Evolutionary conservation across 2,888 invertebrate species (phyloP).

Genomic region (Oligia fasciuncula): DNA sequence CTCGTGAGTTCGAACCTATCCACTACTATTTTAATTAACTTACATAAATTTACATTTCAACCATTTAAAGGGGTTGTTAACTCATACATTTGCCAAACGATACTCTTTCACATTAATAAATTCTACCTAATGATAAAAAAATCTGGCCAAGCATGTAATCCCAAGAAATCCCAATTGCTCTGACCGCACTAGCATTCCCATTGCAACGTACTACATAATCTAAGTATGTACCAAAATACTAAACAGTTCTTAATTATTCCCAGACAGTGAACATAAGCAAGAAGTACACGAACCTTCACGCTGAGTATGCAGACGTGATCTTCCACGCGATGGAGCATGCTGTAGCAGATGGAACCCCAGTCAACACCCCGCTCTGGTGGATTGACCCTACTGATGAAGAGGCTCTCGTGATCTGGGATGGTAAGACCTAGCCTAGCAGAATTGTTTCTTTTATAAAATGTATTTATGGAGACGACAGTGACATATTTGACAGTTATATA

Average conservation of each 20-base stretch:
- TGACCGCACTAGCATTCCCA: not conserved
- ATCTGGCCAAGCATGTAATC: not conserved
- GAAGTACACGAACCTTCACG: conserved; percentile 92
- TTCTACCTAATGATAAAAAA: not conserved
- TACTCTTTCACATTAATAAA: not conserved
- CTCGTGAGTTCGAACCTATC: not conserved
- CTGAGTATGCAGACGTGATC: conserved; percentile 90
- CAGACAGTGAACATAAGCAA: conserved; percentile 91
- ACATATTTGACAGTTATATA: not conserved
- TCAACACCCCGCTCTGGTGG: conserved; percentile 97
- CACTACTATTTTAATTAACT: not conserved
- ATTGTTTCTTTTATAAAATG: not conserved
- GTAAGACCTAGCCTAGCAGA: conserved; percentile 73
- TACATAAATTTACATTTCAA: not conserved
- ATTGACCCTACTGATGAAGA: conserved; percentile 91
- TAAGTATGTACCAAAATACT: not conserved
- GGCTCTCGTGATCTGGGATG: conserved; percentile 90
- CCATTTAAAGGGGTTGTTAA: not conserved
- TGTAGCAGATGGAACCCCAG: conserved; percentile 91
- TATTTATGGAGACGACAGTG: not conserved
- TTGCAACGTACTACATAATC: not conserved
- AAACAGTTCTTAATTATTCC: not conserved
- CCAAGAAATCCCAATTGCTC: not conserved
- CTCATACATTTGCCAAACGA: not conserved
- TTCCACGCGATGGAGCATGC: conserved; percentile 91